Percentiles rank a stretch among this genome's conserved stretches.
These are phyloP conservation scores for Peromyscus californicus DNA, from an alignment of 2,113 vertebrate species.

Conservation along the genomic window DNA sequence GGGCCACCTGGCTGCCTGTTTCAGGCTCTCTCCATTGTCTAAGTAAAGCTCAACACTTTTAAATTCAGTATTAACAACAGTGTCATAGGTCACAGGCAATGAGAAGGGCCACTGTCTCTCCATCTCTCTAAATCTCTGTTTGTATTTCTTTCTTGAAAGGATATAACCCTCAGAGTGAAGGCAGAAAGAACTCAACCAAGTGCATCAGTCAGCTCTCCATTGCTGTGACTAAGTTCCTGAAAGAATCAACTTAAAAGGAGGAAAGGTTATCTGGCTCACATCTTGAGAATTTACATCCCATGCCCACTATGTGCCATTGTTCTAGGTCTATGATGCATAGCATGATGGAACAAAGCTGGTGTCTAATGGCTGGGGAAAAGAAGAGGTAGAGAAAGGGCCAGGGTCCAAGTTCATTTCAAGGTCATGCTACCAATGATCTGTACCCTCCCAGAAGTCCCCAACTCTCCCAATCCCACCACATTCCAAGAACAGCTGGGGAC, in stretches of 20 bases:
- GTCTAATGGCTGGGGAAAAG: not conserved
- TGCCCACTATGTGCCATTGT: not conserved
- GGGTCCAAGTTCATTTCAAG: not conserved
- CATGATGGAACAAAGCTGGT: too few relatives aligned
- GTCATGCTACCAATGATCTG: too few relatives aligned
- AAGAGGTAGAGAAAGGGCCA: not conserved
- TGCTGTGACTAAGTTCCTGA: not conserved
- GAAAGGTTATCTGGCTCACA: not conserved
- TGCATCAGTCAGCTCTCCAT: not conserved
- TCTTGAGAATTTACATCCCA: not conserved
- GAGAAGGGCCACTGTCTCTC: too few relatives aligned
- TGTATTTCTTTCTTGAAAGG: too few relatives aligned
- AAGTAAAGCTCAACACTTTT: not conserved
- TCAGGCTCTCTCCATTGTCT: not conserved
- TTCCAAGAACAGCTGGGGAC: not conserved
- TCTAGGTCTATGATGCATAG: not conserved
- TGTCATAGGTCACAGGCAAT: not conserved
- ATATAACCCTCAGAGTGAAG: not conserved
- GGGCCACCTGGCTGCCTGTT: not conserved
- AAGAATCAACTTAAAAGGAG: not conserved
- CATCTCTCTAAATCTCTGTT: too few relatives aligned
- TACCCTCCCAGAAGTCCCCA: not conserved
- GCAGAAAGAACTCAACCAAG: not conserved
- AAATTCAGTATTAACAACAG: not conserved
- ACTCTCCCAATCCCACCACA: not conserved